These are phyloP conservation scores for Etheostoma nigrum DNA, from an alignment of 2,797 vertebrate genomes.

Conservation along the genomic window DNA sequence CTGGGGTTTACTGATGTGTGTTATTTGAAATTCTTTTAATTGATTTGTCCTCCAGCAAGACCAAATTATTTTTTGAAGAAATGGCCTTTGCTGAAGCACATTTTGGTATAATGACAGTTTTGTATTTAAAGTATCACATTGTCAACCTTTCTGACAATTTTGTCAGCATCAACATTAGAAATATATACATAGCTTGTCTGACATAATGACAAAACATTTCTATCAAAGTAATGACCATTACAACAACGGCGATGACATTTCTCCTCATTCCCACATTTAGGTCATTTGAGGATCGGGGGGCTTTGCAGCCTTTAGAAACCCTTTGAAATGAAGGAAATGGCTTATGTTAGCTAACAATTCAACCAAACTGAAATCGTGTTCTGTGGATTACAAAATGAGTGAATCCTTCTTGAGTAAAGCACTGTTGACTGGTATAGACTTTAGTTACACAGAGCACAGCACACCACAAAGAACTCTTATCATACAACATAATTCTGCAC, in stretches of 20 bases:
- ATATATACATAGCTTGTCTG: constrained; percentile 17
- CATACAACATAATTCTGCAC: constrained; percentile 59
- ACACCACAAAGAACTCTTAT: constrained; percentile 43
- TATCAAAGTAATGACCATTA: neutral
- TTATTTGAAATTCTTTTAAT: constrained; percentile 57
- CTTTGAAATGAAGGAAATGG: constrained; percentile 63
- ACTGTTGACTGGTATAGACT: constrained; percentile 44
- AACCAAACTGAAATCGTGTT: constrained; percentile 59
- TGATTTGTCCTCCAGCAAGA: constrained; percentile 56
- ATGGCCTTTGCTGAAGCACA: neutral
- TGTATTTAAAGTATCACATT: neutral
- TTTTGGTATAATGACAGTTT: neutral
- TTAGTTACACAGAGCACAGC: constrained; percentile 30
- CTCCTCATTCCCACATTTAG: constrained; percentile 56
- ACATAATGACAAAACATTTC: constrained; percentile 14
- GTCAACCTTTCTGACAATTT: neutral
- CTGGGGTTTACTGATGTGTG: constrained; percentile 53
- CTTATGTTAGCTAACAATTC: constrained; percentile 64
- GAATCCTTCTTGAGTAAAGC: constrained; percentile 31
- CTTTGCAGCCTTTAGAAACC: constrained; percentile 62
- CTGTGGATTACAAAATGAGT: constrained; percentile 55
- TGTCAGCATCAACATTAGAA: constrained; percentile 7
- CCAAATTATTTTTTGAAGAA: constrained; percentile 25
- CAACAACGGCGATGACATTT: constrained; percentile 35
- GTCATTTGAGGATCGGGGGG: constrained; percentile 59